Base-by-base conservation (phyloP, 2,888 invertebrate species). In the Chymomyza fuscimana region DNA sequence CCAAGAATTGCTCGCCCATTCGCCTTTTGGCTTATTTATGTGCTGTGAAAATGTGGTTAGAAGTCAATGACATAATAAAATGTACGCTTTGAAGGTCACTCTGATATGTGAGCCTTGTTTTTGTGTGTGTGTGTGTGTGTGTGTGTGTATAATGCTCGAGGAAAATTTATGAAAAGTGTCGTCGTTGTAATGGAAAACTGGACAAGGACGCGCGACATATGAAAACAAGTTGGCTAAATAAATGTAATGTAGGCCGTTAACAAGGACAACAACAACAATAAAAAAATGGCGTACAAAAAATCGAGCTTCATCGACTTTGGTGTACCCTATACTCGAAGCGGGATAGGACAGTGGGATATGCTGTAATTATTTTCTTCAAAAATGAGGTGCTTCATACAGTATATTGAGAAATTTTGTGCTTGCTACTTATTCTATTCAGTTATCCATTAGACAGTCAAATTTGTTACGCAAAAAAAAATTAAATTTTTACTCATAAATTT, bases 31-130 rank as follows among this genome's bases (percentile, higher is more conserved):
- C 60, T 74, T 69, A 65, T 76, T 69, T 75, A 71, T 82, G 73
- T 76, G 85, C 85, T 84, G 87, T 74, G 81, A 85, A 88, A 85
- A 79, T 84, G 82, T 88, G 88, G 85, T 74, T 84, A 76, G 87
- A 77, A 84, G 85, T 88, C 88, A 86, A 88, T 84, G 86, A 77
- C 82, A 83, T 80, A 77, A 86, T 83, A 80, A 87, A 86, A 76
- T 85, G 73, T 76, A 73, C 36, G 71, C 67, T 65, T 58, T 70
- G 84, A 85, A 85, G 85, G 88, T 84, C 88, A 70, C 78, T 52
- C 69, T 36, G 74, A 71, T 71, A 69, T 71, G 78, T 63, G 69
- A 65, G 51, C 7, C 32, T 32, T 67, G 19, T 46, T 1, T 25
- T 1, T 25, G 25, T 25, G 2, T 25, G 56, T 52, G 59, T 50